Base-by-base conservation (phyloP, 2,888 invertebrate species). In the Mongoloraphidia duomilia region DNA sequence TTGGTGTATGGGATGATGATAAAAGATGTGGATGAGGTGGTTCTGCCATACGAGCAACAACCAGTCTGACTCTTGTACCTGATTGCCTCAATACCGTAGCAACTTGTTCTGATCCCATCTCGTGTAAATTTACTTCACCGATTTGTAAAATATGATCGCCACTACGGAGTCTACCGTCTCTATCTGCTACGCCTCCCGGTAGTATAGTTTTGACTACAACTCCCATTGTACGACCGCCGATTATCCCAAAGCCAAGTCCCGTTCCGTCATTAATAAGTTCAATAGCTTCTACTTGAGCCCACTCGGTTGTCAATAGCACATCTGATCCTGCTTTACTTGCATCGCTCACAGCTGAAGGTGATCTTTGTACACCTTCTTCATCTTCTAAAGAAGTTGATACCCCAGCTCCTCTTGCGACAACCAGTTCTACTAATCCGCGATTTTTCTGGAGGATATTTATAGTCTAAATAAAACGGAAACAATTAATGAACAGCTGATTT, bases 201-300 rank as follows among this genome's bases (percentile, higher is more conserved):
- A 97, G 73, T 57, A 98, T 96, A 12, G 97, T 97, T 69, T 98
- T 98, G 11, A 98, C 96, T 54, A 98, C 96, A n/a, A 98, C 97
- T 8, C 98, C 97, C 56, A 96, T 95, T 57, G 93, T 93, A 58
- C 95, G 81, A 44, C 90, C 91, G 26, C 97, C 97, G 62, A 98
- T 95, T 61, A 98, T 98, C 63, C 91, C 98, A 72, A 98, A 98
- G 38, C 98, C 98, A 57, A 98, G 79, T 34, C 96, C 96, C 51
- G 93, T 90, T 53, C 95, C 96, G 77, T 97, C 97, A 69, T 97
- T 97, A 42, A 94, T 84, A 55, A 98, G 75, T 65, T 97, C 95
- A 60, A 98, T 93, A 51, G 95, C 90, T 75, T 98, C 96, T 59
- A 96, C 89, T 71, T 95, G 93, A 14, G 91, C 91, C 87, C 92